A percentile compares a stretch with the other conserved stretches of the same genome.
These are phyloP conservation scores for Bombus consobrinus DNA, from an alignment of 1,140 invertebrate genomes.

Conservation along the genomic window DNA sequence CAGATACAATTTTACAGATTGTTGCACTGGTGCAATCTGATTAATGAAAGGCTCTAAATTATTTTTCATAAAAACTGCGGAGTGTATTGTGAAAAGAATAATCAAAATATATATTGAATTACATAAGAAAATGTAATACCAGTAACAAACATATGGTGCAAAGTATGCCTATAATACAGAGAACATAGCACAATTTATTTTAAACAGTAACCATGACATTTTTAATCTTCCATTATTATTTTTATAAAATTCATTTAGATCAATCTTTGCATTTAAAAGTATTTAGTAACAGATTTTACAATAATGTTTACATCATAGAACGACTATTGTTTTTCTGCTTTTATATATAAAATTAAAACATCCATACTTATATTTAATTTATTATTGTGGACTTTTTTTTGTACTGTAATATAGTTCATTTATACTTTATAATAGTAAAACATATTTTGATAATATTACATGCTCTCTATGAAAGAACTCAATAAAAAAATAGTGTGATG, in stretches of 20 bases:
- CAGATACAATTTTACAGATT: constrained; percentile 51
- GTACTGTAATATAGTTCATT: constrained; percentile 49
- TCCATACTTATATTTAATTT: constrained; percentile 47
- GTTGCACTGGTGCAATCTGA: constrained; percentile 49
- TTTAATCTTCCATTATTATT: constrained; percentile 55
- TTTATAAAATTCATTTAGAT: constrained; percentile 62
- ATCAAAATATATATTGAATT: constrained; percentile 63
- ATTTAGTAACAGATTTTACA: constrained; percentile 43
- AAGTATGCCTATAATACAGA: constrained; percentile 50
- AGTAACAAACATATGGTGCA: constrained; percentile 57
- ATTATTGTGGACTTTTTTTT: constrained; percentile 36
- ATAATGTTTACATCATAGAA: constrained; percentile 49
- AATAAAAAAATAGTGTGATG: constrained; percentile 55
- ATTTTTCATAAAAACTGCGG: constrained; percentile 52
- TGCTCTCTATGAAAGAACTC: constrained; percentile 56
- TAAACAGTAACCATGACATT: constrained; percentile 49
- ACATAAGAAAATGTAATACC: constrained; percentile 43
- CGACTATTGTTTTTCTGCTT: constrained; percentile 29
- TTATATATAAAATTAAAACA: constrained; percentile 51
- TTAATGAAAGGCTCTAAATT: constrained; percentile 45
- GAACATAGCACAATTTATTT: constrained; percentile 67
- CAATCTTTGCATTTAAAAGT: constrained; percentile 23
- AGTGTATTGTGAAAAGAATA: constrained; percentile 54
- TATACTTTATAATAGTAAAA: constrained; percentile 25
- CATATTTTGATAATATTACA: constrained; percentile 50